A percentile compares a stretch with the other conserved stretches of the same genome.
These are phyloP conservation scores for Dermatemys mawii DNA, from an alignment of 2,113 vertebrate species.

Conservation along the genomic window DNA sequence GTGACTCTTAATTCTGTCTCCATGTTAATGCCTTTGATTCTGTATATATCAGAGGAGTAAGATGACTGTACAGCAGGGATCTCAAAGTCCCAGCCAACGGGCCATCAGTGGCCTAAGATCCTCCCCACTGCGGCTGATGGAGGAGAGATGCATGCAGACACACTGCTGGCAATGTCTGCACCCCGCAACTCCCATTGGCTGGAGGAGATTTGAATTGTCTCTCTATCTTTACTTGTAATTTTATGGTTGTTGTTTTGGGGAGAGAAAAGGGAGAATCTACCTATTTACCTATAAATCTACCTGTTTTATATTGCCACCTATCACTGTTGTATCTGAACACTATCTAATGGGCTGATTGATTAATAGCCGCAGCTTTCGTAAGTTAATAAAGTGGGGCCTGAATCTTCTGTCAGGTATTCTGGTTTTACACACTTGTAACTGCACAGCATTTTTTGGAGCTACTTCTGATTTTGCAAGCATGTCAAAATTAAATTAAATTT, in stretches of 20 bases:
- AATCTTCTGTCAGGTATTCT: background rate
- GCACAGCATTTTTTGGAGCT: background rate
- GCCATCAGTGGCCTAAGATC: too few species aligned
- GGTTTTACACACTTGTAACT: background rate
- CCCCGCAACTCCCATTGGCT: too few species aligned
- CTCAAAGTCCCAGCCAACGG: too few species aligned
- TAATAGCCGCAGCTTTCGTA: background rate
- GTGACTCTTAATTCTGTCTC: background rate
- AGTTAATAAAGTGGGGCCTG: background rate
- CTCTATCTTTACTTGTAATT: conserved; percentile 12
- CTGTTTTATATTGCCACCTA: background rate
- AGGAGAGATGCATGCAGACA: too few species aligned
- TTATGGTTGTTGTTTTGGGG: background rate
- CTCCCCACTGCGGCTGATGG: too few species aligned
- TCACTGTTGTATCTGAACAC: background rate
- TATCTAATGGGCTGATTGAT: background rate
- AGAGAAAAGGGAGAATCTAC: background rate
- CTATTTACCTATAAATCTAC: too few species aligned
- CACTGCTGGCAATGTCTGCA: too few species aligned
- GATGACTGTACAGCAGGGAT: too few species aligned
- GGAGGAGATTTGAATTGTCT: background rate
- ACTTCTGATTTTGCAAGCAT: background rate
- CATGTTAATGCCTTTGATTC: background rate
- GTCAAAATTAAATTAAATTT: too few species aligned
- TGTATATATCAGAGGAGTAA: background rate